Evolutionary conservation across 2,888 invertebrate genomes (phyloP).

Genomic region (Myopa testacea): DNA sequence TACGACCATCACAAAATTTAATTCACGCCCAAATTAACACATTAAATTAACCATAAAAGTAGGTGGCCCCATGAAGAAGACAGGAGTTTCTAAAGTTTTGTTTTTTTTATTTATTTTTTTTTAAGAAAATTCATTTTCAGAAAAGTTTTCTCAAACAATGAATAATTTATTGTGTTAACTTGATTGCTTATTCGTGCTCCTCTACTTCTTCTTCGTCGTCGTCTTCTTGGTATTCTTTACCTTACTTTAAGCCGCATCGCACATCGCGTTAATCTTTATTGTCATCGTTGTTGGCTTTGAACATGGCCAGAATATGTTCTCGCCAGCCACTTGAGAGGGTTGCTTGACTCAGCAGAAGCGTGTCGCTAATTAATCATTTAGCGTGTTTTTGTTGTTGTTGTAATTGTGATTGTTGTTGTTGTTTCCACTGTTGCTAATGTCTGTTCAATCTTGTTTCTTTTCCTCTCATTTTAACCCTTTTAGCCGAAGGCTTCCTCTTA

Average conservation of each 20-base stretch:
- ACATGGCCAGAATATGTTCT: neutral
- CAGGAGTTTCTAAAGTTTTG: neutral
- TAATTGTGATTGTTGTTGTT: slow-evolving; percentile 3
- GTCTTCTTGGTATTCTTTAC: neutral
- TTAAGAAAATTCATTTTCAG: neutral
- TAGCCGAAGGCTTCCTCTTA: slow-evolving; percentile 13
- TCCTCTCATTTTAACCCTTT: slow-evolving; percentile 15
- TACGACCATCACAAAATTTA: slow-evolving; percentile 43
- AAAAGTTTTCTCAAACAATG: neutral
- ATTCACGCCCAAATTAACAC: neutral
- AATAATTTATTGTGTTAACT: neutral
- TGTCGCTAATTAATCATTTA: slow-evolving; percentile 62
- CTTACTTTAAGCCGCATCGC: neutral
- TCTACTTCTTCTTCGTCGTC: neutral
- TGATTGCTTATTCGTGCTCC: neutral
- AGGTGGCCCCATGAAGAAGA: slow-evolving; percentile 1
- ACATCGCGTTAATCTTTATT: slow-evolving; percentile 19
- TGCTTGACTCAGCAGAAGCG: slow-evolving; percentile 48
- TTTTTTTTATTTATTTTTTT: neutral
- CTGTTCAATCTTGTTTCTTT: neutral
- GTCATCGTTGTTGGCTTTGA: slow-evolving; percentile 23
- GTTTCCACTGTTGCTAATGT: neutral
- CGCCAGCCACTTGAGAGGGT: slow-evolving; percentile 24
- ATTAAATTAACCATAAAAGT: slow-evolving; percentile 12
- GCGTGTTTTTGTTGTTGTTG: slow-evolving; percentile 16